Conservation (phyloP, 2,797 vertebrate genomes). For the Sebastes oblongus region DNA sequence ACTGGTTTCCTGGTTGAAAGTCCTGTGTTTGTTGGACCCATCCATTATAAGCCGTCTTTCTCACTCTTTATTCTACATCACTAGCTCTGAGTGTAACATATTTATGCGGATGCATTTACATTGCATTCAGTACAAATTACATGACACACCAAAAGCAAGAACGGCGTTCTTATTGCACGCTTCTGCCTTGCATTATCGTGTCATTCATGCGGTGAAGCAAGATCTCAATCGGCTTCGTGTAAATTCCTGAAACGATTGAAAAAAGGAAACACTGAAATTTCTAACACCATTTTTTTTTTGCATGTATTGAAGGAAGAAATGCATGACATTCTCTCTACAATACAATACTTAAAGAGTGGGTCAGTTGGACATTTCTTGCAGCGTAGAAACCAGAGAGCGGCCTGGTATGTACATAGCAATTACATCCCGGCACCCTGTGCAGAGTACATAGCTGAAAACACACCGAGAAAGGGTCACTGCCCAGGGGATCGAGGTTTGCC, state of each 20-base stretch:
- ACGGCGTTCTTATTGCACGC: too few species aligned
- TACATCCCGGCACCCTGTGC: slow-evolving; percentile 51
- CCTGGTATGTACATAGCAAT: slow-evolving; percentile 67
- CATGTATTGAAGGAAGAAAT: neutral
- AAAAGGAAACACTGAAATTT: neutral
- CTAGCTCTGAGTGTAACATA: too few species aligned
- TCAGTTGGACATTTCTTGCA: slow-evolving; percentile 43
- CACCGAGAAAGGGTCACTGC: slow-evolving; percentile 59
- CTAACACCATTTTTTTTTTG: neutral
- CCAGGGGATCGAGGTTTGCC: slow-evolving; percentile 68
- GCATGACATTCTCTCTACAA: neutral
- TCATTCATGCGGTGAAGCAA: rapidly evolving
- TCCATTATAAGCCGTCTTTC: neutral
- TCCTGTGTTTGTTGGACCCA: neutral
- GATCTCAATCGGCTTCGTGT: rapidly evolving
- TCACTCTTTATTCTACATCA: too few species aligned
- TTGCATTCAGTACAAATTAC: rapidly evolving
- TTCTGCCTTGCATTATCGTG: too few species aligned
- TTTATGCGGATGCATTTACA: too few species aligned
- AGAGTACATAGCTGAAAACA: slow-evolving; percentile 31
- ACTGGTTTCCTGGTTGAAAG: too few species aligned
- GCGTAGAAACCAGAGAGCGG: slow-evolving; percentile 51
- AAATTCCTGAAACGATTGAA: neutral
- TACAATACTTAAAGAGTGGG: neutral
- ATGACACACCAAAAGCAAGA: too few species aligned